Conservation (phyloP, 2,888 invertebrate species). For the Folsomia candida region DNA sequence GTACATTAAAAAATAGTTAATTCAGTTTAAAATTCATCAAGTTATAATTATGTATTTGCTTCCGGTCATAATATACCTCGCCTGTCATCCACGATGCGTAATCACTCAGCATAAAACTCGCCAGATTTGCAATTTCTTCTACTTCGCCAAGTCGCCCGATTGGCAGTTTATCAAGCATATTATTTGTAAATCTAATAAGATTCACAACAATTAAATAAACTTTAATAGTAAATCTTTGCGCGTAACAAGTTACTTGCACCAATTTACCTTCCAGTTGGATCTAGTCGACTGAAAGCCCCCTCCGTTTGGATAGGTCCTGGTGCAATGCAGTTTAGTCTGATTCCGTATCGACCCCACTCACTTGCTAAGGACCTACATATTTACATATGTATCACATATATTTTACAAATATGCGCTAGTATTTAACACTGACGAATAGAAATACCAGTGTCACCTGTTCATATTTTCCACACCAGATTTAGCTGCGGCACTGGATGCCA, state of each 20-base stretch:
- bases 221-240: no score
- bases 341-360: constrained; percentile 59
- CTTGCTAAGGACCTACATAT: constrained; percentile 55
- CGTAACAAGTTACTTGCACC: no score
- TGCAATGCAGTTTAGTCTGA: constrained; percentile 59
- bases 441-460: constrained; percentile 56
- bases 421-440: no score
- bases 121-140: constrained; percentile 59
- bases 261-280: constrained; percentile 54
- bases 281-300: constrained; percentile 58
- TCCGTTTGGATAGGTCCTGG: constrained; percentile 60
- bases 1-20: no score
- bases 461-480: constrained; percentile 59
- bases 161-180: constrained; percentile 53
- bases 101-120: constrained; percentile 59
- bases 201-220: no score
- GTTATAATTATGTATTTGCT: no score
- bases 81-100: constrained; percentile 60
- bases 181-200: constrained; percentile 27
- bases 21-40: no score
- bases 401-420: no score
- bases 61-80: no score
- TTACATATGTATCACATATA: no score
- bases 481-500: constrained; percentile 58
- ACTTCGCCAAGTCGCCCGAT: constrained; percentile 56